Conservation (phyloP, 2,888 invertebrate genomes). For the Stenchaetothrips biformis region DNA sequence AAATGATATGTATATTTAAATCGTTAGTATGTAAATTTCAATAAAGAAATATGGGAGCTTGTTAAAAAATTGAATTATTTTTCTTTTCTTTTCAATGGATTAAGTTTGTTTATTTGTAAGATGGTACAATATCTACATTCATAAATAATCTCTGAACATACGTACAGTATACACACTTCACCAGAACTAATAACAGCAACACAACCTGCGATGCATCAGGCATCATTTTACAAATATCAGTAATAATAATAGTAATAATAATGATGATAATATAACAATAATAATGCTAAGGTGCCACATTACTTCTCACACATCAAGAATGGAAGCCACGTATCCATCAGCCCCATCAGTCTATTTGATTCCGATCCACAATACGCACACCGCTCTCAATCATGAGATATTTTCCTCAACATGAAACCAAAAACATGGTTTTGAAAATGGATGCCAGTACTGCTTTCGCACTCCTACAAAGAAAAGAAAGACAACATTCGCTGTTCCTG, state of each 20-base stretch:
- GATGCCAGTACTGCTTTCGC: too few relatives aligned
- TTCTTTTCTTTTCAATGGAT: not conserved
- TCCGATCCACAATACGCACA: not conserved
- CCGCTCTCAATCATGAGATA: not conserved
- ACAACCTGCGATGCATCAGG: not conserved
- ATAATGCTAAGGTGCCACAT: not conserved
- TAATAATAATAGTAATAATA: not conserved
- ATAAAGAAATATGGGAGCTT: conserved; percentile 23
- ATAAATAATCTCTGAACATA: conserved; percentile 18
- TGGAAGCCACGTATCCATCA: conserved; percentile 21
- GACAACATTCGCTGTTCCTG: too few relatives aligned
- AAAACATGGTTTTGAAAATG: too few relatives aligned
- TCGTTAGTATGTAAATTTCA: conserved; percentile 10
- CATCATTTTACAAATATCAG: not conserved
- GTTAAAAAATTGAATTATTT: not conserved
- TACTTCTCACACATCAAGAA: not conserved
- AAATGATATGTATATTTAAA: conserved; percentile 11
- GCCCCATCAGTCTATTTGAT: conserved; percentile 11
- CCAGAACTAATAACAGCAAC: not conserved
- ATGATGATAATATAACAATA: not conserved
- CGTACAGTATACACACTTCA: conserved; percentile 19
- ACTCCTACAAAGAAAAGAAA: too few relatives aligned
- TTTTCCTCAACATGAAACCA: not conserved
- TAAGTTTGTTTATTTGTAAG: conserved; percentile 19
- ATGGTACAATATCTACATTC: conserved; percentile 19